Evolutionary conservation across 1,140 invertebrate species (phyloP).

Genomic region (Lerema accius): DNA sequence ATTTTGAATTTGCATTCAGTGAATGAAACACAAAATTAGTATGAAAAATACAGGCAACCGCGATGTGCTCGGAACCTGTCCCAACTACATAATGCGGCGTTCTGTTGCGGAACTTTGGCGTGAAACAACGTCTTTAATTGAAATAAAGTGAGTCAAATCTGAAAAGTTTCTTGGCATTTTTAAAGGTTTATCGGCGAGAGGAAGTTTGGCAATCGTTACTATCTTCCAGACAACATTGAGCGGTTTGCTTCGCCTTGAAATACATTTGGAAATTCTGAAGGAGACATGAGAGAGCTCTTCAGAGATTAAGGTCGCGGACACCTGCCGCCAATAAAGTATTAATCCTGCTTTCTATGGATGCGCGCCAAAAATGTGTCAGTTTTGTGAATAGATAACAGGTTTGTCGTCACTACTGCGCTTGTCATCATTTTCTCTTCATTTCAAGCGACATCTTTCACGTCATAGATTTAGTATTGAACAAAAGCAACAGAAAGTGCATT

Average conservation of each 20-base stretch:
- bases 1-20: conserved; percentile 18
- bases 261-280: conserved; percentile 16
- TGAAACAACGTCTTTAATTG: conserved; percentile 1
- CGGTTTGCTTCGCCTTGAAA: conserved; percentile 9
- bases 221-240: not conserved
- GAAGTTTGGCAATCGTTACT: not conserved
- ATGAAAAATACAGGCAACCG: conserved; percentile 19
- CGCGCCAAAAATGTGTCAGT: conserved; percentile 25
- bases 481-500: too few species aligned
- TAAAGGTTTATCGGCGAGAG: not conserved
- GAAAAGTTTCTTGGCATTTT: not conserved
- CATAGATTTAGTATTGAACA: too few species aligned
- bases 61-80: conserved; percentile 14
- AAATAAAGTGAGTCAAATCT: not conserved
- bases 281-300: not conserved
- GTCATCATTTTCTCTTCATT: not conserved
- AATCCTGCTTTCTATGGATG: conserved; percentile 19
- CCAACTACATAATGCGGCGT: conserved; percentile 28
- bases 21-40: conserved; percentile 19
- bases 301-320: conserved; percentile 16
- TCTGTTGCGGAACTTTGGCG: conserved; percentile 25
- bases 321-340: conserved; percentile 20
- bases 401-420: not conserved
- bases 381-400: conserved; percentile 27
- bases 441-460: not conserved